phyloP scores from a whole-genome alignment of 2,888 invertebrate species.

The Bugula neritina region DNA sequence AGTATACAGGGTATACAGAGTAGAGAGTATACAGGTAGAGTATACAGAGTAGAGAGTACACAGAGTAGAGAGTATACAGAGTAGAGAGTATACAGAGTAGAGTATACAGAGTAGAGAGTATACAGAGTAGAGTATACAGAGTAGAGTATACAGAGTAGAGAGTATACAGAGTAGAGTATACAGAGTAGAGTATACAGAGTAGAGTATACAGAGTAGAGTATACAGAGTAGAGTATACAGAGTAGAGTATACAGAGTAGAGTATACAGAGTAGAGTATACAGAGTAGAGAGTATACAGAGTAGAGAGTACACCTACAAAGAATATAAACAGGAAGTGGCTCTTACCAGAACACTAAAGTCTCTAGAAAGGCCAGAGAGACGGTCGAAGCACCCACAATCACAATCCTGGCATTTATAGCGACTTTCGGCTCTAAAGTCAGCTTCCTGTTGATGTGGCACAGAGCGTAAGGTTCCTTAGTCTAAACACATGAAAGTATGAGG shows the following conservation, averaged over 20 bases:
- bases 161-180: not conserved
- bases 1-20: not conserved
- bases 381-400: conserved; percentile 54
- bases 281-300: not conserved
- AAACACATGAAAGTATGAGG: conserved; percentile 1
- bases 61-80: not conserved
- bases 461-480: conserved; percentile 42
- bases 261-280: not conserved
- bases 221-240: not conserved
- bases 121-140: too few species aligned
- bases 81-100: not conserved
- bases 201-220: not conserved
- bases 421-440: conserved; percentile 52
- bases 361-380: conserved; percentile 48
- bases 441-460: conserved; percentile 52
- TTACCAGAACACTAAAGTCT: conserved; percentile 51
- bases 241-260: too few species aligned
- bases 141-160: not conserved
- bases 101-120: too few species aligned
- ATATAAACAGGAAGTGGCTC: not conserved
- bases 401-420: conserved; percentile 52
- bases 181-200: not conserved
- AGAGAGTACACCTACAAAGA: not conserved
- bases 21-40: not conserved
- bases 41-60: not conserved